Base-by-base conservation (phyloP, 2,888 invertebrate species). In the Diplolepis rosae region DNA sequence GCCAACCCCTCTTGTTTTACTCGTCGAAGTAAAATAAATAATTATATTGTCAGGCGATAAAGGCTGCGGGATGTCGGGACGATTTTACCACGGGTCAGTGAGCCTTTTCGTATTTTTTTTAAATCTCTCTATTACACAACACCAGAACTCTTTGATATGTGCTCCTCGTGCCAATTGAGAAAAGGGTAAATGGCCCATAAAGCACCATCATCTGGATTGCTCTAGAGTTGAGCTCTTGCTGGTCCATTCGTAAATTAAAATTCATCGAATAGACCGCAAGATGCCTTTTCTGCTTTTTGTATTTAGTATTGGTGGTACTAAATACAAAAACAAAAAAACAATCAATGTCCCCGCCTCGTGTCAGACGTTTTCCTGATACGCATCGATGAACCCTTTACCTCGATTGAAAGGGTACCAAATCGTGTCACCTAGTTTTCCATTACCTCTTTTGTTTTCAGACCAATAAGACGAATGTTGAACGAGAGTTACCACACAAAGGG, bases 41-140 rank as follows among this genome's bases (percentile, higher is more conserved):
- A 86, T 85, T 82, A 84, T 81, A 85, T 83, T 83, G 85, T 86
- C 84, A 82, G 80, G 80, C 82, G 80, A 84, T 83, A 82, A 82
- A 80, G 76, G 75, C 75, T 73, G 71, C 78, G 78, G 79, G 79
- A 74, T 75, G 82, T 80, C 84, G 66, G 28, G 68, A 70, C 72
- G 76, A 81, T 68, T 82, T 80, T 76, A 66, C 67, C 77, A 84
- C 80, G 79, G 79, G 73, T 74, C 78, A 76, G 66, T 69, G 80
- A 77, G 69, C 69, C 65, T 69, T 76, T 81, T 79, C 69, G 73
- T 51, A 39, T 61, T 71, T 48, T 45, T 45, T 48, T 48, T 71
- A 69, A 51, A 52, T 70, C 51, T 65, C 18, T n/a, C n/a, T n/a
- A n/a, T n/a, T n/a, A n/a, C n/a, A n/a, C n/a, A 18, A 22, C 15